A percentile compares a stretch with the other conserved stretches of the same genome.
These are phyloP conservation scores for Caenorhabditis brenneri DNA, from an alignment of 1,140 invertebrate genomes.

Conservation along the genomic window DNA sequence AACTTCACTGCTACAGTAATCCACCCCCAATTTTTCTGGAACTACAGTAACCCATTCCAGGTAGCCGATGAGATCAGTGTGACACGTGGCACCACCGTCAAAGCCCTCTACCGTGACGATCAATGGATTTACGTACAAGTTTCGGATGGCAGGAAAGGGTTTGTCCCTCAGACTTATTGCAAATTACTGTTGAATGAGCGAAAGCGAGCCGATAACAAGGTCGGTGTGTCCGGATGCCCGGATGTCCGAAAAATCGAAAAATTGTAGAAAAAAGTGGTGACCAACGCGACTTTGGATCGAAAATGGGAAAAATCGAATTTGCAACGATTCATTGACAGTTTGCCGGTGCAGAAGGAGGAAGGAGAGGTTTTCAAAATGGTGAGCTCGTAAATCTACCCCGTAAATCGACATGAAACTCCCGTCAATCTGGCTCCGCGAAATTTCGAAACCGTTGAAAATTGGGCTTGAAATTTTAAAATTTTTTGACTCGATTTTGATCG, in stretches of 20 bases:
- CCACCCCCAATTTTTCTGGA: background rate
- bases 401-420: no score
- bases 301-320: slow-evolving; percentile 44
- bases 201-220: background rate
- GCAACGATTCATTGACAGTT: slow-evolving; percentile 37
- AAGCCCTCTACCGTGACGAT: slow-evolving; percentile 43
- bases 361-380: slow-evolving; percentile 35
- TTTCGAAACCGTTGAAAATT: no score
- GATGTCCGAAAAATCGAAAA: no score
- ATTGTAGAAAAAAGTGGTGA: background rate
- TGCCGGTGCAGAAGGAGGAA: slow-evolving; percentile 44
- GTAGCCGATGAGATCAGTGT: slow-evolving; percentile 46
- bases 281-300: background rate
- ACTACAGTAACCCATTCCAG: background rate
- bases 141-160: slow-evolving; percentile 41
- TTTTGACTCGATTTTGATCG: no score
- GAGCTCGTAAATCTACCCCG: no score
- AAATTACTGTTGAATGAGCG: background rate
- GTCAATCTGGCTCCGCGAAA: no score
- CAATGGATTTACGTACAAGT: slow-evolving; percentile 45
- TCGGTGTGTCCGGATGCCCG: background rate
- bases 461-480: no score
- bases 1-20: slow-evolving; percentile 11
- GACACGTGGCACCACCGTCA: slow-evolving; percentile 18
- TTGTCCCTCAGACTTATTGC: slow-evolving; percentile 19